phyloP scores from a whole-genome alignment of 2,888 invertebrate genomes.

The Agelastica alni region DNA sequence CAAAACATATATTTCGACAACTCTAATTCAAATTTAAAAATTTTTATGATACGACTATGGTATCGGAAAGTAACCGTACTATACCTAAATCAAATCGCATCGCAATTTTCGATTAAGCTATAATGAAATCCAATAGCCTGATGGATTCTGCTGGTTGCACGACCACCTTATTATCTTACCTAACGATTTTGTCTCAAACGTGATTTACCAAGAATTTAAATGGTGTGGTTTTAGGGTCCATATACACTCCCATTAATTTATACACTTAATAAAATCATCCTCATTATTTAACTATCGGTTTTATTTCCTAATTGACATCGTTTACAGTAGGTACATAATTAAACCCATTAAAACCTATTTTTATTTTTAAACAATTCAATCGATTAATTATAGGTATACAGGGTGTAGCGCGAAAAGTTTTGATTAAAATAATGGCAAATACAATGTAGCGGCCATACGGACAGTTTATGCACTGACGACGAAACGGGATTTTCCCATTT shows the following conservation, averaged over 20 bases:
- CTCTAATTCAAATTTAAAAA: too few relatives aligned
- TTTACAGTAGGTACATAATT: background rate
- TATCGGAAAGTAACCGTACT: background rate
- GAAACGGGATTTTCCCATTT: too few relatives aligned
- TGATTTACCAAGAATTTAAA: background rate
- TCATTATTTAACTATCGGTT: too few relatives aligned
- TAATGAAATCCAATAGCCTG: constrained; percentile 3
- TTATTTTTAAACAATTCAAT: background rate
- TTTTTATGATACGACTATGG: background rate
- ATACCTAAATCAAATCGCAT: background rate
- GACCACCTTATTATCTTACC: background rate
- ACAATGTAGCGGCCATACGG: too few relatives aligned
- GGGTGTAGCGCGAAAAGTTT: too few relatives aligned
- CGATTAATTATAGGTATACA: too few relatives aligned
- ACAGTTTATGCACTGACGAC: too few relatives aligned
- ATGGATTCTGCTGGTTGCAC: background rate
- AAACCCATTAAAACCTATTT: background rate
- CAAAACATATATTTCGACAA: too few relatives aligned
- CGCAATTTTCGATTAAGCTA: constrained; percentile 2
- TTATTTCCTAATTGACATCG: background rate
- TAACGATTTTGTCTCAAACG: background rate
- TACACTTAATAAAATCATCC: background rate
- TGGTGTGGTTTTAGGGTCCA: background rate
- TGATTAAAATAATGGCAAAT: too few relatives aligned
- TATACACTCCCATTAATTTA: background rate